Percentiles rank a stretch among this genome's conserved stretches.
These are phyloP conservation scores for Sorex maritimensis DNA, from an alignment of 2,797 vertebrate genomes.

Conservation along the genomic window DNA sequence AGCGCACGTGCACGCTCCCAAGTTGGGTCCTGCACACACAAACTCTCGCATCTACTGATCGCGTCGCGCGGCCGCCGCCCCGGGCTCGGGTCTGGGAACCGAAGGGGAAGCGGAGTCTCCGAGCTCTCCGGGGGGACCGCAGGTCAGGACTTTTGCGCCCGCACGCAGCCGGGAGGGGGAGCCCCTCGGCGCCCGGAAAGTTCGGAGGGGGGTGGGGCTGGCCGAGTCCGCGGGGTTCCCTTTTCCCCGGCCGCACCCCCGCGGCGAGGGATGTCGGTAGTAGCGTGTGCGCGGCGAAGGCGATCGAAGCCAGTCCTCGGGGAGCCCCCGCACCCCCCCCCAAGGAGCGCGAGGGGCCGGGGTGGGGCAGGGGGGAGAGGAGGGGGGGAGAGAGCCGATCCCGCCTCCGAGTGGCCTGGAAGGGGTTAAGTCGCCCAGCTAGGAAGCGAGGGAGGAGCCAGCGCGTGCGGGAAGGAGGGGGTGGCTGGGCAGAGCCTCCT, in stretches of 20 bases:
- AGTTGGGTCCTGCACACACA: constrained; percentile 26
- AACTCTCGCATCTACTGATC: constrained; percentile 12
- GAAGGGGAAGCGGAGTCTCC: not conserved
- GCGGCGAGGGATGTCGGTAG: constrained; percentile 38
- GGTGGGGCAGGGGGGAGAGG: not conserved
- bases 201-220: not conserved
- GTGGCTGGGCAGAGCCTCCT: constrained; percentile 75
- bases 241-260: not conserved
- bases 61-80: not conserved
- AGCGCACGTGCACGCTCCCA: not conserved
- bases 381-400: constrained; percentile 26
- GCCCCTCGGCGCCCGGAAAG: not conserved
- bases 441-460: constrained; percentile 84
- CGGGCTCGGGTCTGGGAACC: not conserved
- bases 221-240: constrained; percentile 1
- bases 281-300: not conserved
- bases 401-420: constrained; percentile 68
- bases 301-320: not conserved
- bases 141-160: not conserved
- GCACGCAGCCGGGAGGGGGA: no score
- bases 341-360: no score
- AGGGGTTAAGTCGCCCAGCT: constrained; percentile 81
- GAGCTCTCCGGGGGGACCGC: not conserved
- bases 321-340: no score
- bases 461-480: constrained; percentile 77